Percentiles rank a stretch among this genome's conserved stretches.
These are phyloP conservation scores for Bryconaethiops microstoma DNA, from an alignment of 2,797 vertebrate genomes.

Conservation along the genomic window DNA sequence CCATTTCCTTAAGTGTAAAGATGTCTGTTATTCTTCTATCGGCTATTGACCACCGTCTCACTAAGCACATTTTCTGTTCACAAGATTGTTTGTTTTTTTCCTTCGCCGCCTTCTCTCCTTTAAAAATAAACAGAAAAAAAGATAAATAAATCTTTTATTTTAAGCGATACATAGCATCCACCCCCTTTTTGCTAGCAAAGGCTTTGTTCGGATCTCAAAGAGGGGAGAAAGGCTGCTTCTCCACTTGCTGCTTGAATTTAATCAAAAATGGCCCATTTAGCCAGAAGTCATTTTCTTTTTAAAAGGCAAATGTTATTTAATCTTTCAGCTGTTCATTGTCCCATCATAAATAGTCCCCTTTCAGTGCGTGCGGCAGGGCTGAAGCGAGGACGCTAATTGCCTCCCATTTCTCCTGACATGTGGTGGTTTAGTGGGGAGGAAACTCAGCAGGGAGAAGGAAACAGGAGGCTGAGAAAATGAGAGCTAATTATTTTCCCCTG, in stretches of 20 bases:
- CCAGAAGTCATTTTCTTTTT: constrained; percentile 99
- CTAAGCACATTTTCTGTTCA: constrained; percentile 85
- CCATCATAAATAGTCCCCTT: constrained; percentile 99
- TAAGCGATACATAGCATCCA: constrained; percentile 92
- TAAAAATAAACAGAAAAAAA: constrained; percentile 71
- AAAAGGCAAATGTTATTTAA: constrained; percentile 99
- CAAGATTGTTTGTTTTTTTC: constrained; percentile 87
- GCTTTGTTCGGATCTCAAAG: constrained; percentile 86
- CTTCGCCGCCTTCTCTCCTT: constrained; percentile 63
- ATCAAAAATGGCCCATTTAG: constrained; percentile 99
- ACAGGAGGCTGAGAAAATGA: constrained; percentile 99
- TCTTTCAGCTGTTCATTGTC: constrained; percentile 99
- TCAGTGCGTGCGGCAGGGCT: constrained; percentile 99
- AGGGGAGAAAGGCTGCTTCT: constrained; percentile 92
- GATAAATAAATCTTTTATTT: constrained; percentile 92
- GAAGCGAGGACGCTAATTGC: constrained; percentile 99
- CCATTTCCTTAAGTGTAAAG: constrained; percentile 77
- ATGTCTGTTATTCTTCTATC: constrained; percentile 74
- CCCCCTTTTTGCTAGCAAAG: constrained; percentile 82
- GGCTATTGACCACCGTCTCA: constrained; percentile 85
- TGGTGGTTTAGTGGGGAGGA: constrained; percentile 99
- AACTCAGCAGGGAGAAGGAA: constrained; percentile 99
- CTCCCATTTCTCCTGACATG: constrained; percentile 99
- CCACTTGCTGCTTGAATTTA: constrained; percentile 99
- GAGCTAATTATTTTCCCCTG: constrained; percentile 99